phyloP scores from a whole-genome alignment of 2,113 vertebrate species.

The Mellivora capensis region DNA sequence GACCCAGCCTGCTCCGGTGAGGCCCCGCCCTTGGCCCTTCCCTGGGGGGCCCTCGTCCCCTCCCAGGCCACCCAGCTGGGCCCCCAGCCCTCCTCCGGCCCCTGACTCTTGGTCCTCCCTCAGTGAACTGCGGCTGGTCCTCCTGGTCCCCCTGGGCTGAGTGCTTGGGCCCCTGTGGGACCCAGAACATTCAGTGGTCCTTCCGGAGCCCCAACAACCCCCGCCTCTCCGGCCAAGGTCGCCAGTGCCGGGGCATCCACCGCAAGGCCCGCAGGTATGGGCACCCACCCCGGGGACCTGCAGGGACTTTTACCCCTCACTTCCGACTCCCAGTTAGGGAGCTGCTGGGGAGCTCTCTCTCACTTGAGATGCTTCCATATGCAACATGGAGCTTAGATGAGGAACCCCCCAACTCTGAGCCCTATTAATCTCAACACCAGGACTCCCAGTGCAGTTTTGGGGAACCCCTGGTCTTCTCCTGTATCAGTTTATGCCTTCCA shows the following conservation, averaged over 20 bases:
- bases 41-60: neutral
- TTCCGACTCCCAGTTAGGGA: neutral
- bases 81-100: neutral
- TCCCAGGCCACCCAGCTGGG: neutral
- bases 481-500: neutral
- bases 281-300: fast-evolving
- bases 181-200: conserved; percentile 93
- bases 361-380: fast-evolving
- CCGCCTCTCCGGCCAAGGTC: conserved; percentile 80
- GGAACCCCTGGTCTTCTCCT: neutral
- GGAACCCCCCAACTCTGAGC: neutral
- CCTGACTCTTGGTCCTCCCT: neutral
- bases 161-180: conserved; percentile 89
- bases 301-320: neutral
- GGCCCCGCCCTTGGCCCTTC: neutral
- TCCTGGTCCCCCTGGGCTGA: conserved; percentile 92
- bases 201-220: conserved; percentile 94
- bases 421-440: neutral
- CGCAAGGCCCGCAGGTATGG: conserved; percentile 90
- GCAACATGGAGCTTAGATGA: too few relatives aligned
- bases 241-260: conserved; percentile 88
- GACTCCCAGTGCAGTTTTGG: neutral
- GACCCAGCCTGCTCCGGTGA: conserved; percentile 88
- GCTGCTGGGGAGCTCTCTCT: neutral
- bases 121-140: conserved; percentile 93